These are phyloP conservation scores for Aphelocoma coerulescens DNA, from an alignment of 2,113 vertebrate genomes.

Conservation along the genomic window DNA sequence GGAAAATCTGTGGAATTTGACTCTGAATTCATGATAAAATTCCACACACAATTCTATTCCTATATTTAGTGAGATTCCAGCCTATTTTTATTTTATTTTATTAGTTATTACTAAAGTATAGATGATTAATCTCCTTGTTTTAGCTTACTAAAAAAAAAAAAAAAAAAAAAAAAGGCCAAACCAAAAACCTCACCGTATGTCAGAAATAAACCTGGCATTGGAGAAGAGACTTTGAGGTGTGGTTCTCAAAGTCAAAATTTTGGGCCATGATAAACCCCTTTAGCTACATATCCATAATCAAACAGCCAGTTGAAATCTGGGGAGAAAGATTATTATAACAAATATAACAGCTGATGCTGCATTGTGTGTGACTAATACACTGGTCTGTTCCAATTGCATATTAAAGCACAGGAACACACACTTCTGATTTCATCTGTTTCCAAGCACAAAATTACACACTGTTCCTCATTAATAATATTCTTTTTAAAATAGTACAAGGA, in stretches of 20 bases:
- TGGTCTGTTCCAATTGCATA: background rate
- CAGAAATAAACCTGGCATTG: background rate
- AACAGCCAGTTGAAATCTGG: background rate
- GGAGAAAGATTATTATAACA: background rate
- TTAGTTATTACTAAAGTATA: background rate
- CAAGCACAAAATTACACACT: background rate
- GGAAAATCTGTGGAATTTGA: background rate
- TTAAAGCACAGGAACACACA: background rate
- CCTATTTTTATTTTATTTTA: background rate
- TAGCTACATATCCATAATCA: background rate
- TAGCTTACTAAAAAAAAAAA: background rate
- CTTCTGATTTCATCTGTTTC: constrained; percentile 12
- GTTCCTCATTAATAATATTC: background rate
- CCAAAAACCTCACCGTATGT: background rate
- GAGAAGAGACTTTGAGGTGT: background rate
- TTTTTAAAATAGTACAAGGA: background rate
- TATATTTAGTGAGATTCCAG: background rate
- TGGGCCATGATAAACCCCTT: background rate
- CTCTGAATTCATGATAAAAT: background rate
- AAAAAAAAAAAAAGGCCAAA: background rate
- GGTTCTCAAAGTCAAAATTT: background rate
- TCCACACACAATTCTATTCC: background rate
- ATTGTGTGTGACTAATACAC: background rate
- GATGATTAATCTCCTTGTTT: background rate
- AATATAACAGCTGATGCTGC: background rate